Base-by-base conservation (phyloP, 2,113 vertebrate genomes). In the Ammodytes marinus region DNA sequence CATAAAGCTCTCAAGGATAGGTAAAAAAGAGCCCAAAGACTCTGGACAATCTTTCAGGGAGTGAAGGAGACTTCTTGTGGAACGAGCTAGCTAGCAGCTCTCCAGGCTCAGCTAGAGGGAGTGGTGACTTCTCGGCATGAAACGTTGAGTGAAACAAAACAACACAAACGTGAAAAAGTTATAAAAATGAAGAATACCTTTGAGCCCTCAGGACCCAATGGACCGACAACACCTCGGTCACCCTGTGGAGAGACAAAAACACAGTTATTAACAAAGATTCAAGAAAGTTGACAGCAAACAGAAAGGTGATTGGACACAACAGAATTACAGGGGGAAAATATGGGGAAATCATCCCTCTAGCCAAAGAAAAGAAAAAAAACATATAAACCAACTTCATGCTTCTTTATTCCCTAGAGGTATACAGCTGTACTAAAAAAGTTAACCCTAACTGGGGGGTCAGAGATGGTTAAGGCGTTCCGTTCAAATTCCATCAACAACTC, bases 221-320 rank as follows among this genome's bases (percentile, higher is more conserved):
- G 87, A 50, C 97, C 97, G 9, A 86, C 74, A 54, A 96, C 95
- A 0, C 97, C 97, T 74, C 43, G 92, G 86, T 97, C 96, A 70
- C 97, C 97, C 96, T 98, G 89, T 75, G 37, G 46, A 79, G 72
- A 82, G 13, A 93, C 58, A 92, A 69, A 69, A 27, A 88, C 79
- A 88, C 72, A 73, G 54, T 88, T 71, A 55, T 79, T 35, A 64
- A 12, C 7, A 39, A 7, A 4, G 5, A 55, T 43, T 46, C 9
- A 59, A 27, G 27, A 27, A 27, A 27, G 27, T 27, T 27, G 27
- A 27, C 27, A 1, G 27, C 27, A 27, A 27, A 27, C 35, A 69
- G 40, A 50, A 69, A 11, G 63, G 1, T 55, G 7, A 67, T 4
- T 59, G 15, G 15, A 35, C 19, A 52, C 46, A 54, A 6, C 11